Evolutionary conservation across 2,113 vertebrate species (phyloP), one percentile per base, ranked within the genome.

Genomic region (Zosterops hypoxanthus): DNA sequence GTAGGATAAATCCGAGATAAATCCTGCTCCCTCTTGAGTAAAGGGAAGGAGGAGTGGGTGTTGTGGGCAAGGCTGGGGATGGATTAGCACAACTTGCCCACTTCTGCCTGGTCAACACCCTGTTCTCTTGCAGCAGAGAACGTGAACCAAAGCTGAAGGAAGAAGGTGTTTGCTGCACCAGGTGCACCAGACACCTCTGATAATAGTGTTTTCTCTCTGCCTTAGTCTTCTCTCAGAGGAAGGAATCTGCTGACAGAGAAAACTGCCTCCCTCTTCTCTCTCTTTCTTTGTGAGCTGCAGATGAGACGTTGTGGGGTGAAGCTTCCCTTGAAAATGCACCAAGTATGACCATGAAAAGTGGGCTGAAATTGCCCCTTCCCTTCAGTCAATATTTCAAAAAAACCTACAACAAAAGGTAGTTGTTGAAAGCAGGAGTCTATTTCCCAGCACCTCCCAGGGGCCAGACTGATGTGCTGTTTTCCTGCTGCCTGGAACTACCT

Each of bases 401-500:
- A 25, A 26, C 14, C 17, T 0, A 19, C 10, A 3, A 52, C 39
- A 31, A 33, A 53, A 44, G 2, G 2, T 21, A 8, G 3, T 10
- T 60, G 34, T 65, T 79, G 22, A 64, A 72, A 84, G 23, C 36
- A 81, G 64, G 39, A 68, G 29, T 47, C 20, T 29, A 2, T 16
- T 76, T 82, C 49, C 23, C 13, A 68, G 57, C 28, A 52, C 10
- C 13, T 87, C 33, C 23, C 25, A 64, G 16, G 5, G 15, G 12
- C 17, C 64, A 76, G 41, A 18, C 8, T 36, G 46, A n/a, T 26
- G 11, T 76, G 6, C 3, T 39, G 0, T 69, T 61, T 79, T 46
- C 21, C 50, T 76, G 12, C 41, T 53, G 33, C 50, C 77, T 79
- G 66, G 22, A 42, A 34, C 12, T 42, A 23, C 22, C 33, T n/a